Evolutionary conservation across 2,888 invertebrate genomes (phyloP).

Genomic region (Protonemura montana): DNA sequence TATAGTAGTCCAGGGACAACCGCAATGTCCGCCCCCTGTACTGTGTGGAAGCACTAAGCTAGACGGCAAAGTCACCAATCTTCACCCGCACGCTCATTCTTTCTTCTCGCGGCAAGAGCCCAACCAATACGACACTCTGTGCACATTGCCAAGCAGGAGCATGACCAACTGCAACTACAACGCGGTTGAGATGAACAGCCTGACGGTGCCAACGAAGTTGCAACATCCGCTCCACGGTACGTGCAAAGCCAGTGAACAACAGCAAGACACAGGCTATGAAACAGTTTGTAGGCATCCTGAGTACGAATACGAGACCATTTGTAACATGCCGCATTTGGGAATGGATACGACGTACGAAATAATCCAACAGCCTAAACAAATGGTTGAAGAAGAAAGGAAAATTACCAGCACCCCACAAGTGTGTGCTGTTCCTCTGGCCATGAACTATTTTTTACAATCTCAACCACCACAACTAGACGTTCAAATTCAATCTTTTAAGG

Average conservation of each 20-base stretch:
- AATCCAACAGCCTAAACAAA: constrained; percentile 43
- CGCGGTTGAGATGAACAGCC: constrained; percentile 18
- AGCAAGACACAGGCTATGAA: constrained; percentile 51
- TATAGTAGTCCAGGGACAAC: constrained; percentile 41
- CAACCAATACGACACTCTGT: constrained; percentile 47
- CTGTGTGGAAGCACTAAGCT: background rate
- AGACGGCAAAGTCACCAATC: background rate
- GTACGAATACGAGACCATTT: constrained; percentile 49
- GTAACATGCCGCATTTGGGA: constrained; percentile 38
- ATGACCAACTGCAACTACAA: constrained; percentile 41
- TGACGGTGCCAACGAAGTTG: background rate
- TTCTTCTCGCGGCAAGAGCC: constrained; percentile 45
- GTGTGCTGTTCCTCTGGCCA: constrained; percentile 45
- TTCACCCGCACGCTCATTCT: constrained; percentile 7
- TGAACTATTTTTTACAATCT: constrained; percentile 47
- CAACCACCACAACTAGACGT: constrained; percentile 36
- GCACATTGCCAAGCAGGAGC: constrained; percentile 48
- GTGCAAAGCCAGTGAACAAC: constrained; percentile 38
- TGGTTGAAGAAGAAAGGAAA: constrained; percentile 40
- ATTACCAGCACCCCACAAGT: constrained; percentile 32
- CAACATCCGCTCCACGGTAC: background rate
- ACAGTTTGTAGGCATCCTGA: constrained; percentile 46
- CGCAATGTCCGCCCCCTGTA: constrained; percentile 30
- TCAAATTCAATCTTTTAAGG: constrained; percentile 42
- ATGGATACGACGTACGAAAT: constrained; percentile 48